Percentiles rank a stretch among this genome's conserved stretches.
These are phyloP conservation scores for Papilio machaon DNA, from an alignment of 1,140 invertebrate genomes.

Conservation along the genomic window DNA sequence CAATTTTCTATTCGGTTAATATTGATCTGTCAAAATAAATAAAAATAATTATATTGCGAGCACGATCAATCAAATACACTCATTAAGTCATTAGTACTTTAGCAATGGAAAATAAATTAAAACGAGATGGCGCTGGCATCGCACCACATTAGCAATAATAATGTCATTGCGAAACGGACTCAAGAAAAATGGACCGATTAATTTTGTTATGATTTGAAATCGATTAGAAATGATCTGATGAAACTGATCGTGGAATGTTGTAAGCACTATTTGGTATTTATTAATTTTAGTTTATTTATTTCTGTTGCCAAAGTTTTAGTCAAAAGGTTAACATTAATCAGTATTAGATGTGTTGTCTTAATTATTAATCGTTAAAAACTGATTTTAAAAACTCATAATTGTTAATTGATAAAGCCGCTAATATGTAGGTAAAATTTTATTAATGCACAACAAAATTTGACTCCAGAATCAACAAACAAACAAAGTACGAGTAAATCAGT, in stretches of 20 bases:
- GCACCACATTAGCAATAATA: slow-evolving; percentile 14
- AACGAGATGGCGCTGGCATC: slow-evolving; percentile 9
- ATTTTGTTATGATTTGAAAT: slow-evolving; percentile 18
- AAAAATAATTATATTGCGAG: neutral
- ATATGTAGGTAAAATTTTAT: neutral
- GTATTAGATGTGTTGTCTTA: neutral
- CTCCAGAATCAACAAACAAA: neutral
- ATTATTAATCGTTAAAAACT: neutral
- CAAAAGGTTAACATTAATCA: neutral
- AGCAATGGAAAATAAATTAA: slow-evolving; percentile 7
- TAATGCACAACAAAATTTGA: neutral
- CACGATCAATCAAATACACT: neutral
- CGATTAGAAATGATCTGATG: slow-evolving; percentile 11
- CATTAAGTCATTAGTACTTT: neutral
- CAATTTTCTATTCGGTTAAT: neutral
- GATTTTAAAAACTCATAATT: no score
- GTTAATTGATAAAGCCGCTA: neutral
- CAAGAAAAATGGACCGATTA: slow-evolving; percentile 4
- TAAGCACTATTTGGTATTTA: neutral
- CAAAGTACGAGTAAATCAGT: neutral
- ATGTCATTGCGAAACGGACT: slow-evolving; percentile 3
- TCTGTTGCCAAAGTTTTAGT: neutral
- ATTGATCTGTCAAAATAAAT: slow-evolving; percentile 3
- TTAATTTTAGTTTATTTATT: neutral
- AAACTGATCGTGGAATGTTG: slow-evolving; percentile 11